These are phyloP conservation scores for Tautogolabrus adspersus DNA, from an alignment of 2,113 vertebrate species.

Conservation along the genomic window DNA sequence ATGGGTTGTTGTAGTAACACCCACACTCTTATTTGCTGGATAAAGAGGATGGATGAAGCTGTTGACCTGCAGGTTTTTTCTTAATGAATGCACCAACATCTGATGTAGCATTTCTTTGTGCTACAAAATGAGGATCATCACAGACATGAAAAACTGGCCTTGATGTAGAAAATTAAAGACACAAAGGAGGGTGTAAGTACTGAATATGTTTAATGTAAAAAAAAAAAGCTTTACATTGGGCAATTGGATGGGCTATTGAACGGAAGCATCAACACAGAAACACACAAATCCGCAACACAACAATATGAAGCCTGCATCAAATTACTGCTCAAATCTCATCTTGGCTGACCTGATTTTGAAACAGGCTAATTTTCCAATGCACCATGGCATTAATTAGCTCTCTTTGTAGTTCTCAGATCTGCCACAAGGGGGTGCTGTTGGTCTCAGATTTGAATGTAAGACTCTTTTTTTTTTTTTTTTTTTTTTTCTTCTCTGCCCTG, in stretches of 20 bases:
- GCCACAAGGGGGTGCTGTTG: conserved; percentile 63
- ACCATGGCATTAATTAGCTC: conserved; percentile 41
- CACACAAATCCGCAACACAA: conserved; percentile 5
- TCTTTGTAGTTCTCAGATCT: neutral
- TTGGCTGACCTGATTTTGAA: conserved; percentile 69
- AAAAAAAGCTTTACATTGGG: conserved; percentile 19
- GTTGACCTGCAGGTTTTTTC: conserved; percentile 5
- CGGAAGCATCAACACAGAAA: conserved; percentile 23
- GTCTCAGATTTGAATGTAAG: conserved; percentile 21
- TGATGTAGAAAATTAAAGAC: conserved; percentile 37
- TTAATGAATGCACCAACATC: conserved; percentile 25
- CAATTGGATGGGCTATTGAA: neutral
- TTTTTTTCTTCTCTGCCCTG: neutral
- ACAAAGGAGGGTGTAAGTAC: conserved; percentile 24
- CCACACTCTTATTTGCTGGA: conserved; percentile 1
- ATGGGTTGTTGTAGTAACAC: neutral
- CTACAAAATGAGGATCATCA: conserved; percentile 7
- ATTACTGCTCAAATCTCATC: conserved; percentile 49
- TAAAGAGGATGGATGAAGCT: conserved; percentile 28
- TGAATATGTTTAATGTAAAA: conserved; percentile 3
- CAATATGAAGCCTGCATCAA: conserved; percentile 30
- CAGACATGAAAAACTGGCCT: conserved; percentile 34
- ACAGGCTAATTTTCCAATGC: conserved; percentile 46
- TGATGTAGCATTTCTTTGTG: conserved; percentile 42
- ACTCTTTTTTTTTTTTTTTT: neutral